Evolutionary conservation across 1,140 invertebrate species (phyloP).

Genomic region (Aphaenogaster ashmeadi): DNA sequence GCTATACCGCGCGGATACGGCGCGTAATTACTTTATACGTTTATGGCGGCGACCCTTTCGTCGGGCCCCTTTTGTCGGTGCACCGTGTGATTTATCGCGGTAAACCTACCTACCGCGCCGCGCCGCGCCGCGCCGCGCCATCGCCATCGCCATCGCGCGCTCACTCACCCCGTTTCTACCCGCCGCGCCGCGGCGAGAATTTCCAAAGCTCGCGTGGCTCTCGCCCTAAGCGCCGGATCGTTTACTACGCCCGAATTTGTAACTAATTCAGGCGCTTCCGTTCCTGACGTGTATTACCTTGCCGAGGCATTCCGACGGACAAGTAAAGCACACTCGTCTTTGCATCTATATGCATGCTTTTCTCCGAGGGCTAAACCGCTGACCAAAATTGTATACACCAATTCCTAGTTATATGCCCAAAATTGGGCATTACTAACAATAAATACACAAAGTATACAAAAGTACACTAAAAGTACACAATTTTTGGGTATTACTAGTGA

Average conservation of each 20-base stretch:
- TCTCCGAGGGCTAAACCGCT: background rate
- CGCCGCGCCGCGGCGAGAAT: conserved; percentile 63
- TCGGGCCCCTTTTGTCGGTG: conserved; percentile 75
- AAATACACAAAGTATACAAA: no score
- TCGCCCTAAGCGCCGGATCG: conserved; percentile 44
- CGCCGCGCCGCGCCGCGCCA: background rate
- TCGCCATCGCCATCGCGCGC: conserved; percentile 40
- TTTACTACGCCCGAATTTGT: conserved; percentile 70
- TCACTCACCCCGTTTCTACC: conserved; percentile 22
- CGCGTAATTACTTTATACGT: conserved; percentile 82
- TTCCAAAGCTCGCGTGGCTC: conserved; percentile 70
- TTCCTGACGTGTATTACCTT: conserved; percentile 51
- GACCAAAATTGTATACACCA: no score
- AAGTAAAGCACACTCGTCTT: conserved; percentile 31
- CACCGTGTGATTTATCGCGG: conserved; percentile 75
- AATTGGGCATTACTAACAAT: no score
- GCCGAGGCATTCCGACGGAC: conserved; percentile 29
- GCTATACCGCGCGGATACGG: conserved; percentile 66
- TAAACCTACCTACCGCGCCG: conserved; percentile 38
- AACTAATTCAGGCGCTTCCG: conserved; percentile 66
- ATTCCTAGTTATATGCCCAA: no score
- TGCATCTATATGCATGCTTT: background rate
- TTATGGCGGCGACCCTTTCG: conserved; percentile 78
- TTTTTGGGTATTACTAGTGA: no score
- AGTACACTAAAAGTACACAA: no score